Percentiles rank a stretch among this genome's conserved stretches.
These are phyloP conservation scores for Pammene fasciana DNA, from an alignment of 2,888 invertebrate genomes.

Conservation along the genomic window DNA sequence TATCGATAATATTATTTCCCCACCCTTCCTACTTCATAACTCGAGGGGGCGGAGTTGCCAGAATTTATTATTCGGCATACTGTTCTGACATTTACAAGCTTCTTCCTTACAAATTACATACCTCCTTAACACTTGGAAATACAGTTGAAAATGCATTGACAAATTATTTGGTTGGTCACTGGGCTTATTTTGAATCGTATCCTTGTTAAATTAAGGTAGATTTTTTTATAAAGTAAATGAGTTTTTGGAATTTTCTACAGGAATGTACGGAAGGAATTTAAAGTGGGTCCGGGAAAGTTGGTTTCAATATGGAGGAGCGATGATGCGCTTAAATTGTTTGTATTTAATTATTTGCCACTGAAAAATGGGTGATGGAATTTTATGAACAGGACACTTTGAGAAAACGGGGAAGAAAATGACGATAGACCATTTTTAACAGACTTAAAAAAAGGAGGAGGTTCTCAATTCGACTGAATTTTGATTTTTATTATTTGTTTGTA, in stretches of 20 bases:
- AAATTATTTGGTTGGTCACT: constrained; percentile 25
- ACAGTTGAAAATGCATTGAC: constrained; percentile 48
- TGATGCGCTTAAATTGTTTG: constrained; percentile 21
- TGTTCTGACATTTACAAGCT: constrained; percentile 63
- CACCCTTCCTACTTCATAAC: constrained; percentile 51
- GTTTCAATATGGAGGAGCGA: constrained; percentile 13
- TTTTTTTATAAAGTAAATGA: constrained; percentile 40
- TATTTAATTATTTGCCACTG: constrained; percentile 6
- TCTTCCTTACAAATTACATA: constrained; percentile 39
- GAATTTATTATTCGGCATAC: constrained; percentile 75
- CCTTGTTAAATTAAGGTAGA: constrained; percentile 37
- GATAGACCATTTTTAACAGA: no score
- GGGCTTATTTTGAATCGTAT: constrained; percentile 36
- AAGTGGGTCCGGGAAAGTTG: constrained; percentile 18
- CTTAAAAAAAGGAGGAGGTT: no score
- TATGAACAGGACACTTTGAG: neutral
- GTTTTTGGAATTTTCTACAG: constrained; percentile 41
- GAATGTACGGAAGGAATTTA: constrained; percentile 45
- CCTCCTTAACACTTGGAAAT: constrained; percentile 45
- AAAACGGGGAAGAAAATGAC: neutral
- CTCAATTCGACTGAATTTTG: no score
- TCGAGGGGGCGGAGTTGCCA: constrained; percentile 61
- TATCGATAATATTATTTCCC: constrained; percentile 27
- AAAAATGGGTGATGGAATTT: constrained; percentile 13
- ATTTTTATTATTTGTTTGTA: no score